These are phyloP conservation scores for Ichneumoninae sp. DNA, from an alignment of 2,888 invertebrate genomes.

Conservation along the genomic window DNA sequence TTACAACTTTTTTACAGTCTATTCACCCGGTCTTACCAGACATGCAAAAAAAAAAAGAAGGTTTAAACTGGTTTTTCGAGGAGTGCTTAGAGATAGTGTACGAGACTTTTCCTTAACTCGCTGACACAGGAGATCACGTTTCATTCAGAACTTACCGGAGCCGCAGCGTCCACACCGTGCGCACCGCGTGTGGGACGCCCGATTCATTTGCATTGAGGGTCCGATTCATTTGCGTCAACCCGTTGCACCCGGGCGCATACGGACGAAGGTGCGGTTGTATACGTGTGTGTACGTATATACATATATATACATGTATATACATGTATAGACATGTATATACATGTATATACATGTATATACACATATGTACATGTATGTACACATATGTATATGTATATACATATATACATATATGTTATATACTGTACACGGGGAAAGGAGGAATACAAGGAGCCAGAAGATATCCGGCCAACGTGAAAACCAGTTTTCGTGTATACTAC, in stretches of 20 bases:
- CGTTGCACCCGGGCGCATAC: constrained; percentile 33
- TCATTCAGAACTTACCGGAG: constrained; percentile 38
- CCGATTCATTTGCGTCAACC: constrained; percentile 25
- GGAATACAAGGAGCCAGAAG: constrained; percentile 33
- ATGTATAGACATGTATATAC: background rate
- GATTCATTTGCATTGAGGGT: constrained; percentile 26
- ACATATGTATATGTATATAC: background rate
- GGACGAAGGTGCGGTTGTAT: constrained; percentile 40
- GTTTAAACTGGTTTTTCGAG: background rate
- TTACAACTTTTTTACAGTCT: no score
- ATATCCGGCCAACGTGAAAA: constrained; percentile 36
- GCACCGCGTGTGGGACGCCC: constrained; percentile 32
- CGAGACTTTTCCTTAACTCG: background rate
- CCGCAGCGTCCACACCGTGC: constrained; percentile 9
- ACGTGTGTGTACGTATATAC: background rate
- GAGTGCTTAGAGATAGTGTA: background rate
- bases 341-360: background rate
- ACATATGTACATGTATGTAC: background rate
- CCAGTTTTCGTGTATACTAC: constrained; percentile 30
- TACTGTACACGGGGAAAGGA: constrained; percentile 12
- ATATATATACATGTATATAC: background rate
- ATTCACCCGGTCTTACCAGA: no score
- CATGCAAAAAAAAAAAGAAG: background rate
- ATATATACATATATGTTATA: background rate
- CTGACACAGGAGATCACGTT: constrained; percentile 22